Conservation (phyloP, 2,888 invertebrate species). For the Eueremaeus valkanovi region DNA sequence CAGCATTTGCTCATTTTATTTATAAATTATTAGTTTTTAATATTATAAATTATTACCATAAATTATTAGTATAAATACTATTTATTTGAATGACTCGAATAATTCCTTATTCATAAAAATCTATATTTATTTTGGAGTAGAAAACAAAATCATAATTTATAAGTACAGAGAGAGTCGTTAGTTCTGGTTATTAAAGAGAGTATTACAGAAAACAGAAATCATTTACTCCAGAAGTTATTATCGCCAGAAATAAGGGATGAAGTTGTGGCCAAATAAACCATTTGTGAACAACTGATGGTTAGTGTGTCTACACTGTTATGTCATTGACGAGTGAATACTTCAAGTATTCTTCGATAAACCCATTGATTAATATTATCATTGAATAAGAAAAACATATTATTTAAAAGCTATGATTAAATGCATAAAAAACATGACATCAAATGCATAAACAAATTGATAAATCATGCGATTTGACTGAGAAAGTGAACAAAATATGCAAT, state of each 20-base stretch:
- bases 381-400: not conserved
- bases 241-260: too few species aligned
- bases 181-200: too few species aligned
- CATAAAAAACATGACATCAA: not conserved
- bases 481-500: conserved; percentile 17
- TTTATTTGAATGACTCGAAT: too few species aligned
- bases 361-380: not conserved
- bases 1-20: too few species aligned
- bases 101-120: too few species aligned
- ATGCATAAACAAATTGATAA: conserved; percentile 33
- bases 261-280: not conserved
- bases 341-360: not conserved
- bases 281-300: not conserved
- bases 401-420: conserved; percentile 4
- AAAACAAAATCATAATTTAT: too few species aligned
- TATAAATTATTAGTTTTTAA: too few species aligned
- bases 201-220: too few species aligned
- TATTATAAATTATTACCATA: too few species aligned
- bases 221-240: not conserved
- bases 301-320: not conserved
- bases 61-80: too few species aligned
- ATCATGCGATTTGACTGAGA: not conserved
- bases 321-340: not conserved
- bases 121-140: too few species aligned
- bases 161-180: too few species aligned